Evolutionary conservation across 1,140 invertebrate species (phyloP).

Genomic region (Melitaea cinxia): DNA sequence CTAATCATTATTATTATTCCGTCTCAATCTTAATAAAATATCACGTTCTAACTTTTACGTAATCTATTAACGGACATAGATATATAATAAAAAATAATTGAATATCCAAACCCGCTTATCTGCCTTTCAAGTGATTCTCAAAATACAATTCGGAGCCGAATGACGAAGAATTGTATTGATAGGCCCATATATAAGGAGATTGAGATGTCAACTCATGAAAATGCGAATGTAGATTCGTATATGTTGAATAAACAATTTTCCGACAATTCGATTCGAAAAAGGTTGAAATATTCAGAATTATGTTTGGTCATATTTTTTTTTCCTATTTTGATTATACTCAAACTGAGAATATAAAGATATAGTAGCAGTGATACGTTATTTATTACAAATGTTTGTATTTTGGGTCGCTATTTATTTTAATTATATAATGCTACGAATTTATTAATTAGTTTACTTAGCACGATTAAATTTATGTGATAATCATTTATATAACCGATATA

Average conservation of each 20-base stretch:
- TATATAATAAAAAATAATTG: background rate
- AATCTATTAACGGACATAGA: background rate
- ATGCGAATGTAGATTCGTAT: constrained; percentile 27
- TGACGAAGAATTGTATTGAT: constrained; percentile 55
- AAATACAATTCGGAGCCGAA: constrained; percentile 46
- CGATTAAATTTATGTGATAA: constrained; percentile 11
- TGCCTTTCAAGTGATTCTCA: constrained; percentile 15
- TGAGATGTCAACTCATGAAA: constrained; percentile 27
- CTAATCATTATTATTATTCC: background rate
- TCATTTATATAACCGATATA: constrained; percentile 20
- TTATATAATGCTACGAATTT: constrained; percentile 30
- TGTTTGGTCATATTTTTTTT: constrained; percentile 47
- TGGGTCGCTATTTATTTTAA: constrained; percentile 5
- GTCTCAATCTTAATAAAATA: background rate
- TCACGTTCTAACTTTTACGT: background rate
- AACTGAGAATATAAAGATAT: background rate
- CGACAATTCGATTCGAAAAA: constrained; percentile 51
- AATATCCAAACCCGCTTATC: constrained; percentile 7
- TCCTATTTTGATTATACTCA: constrained; percentile 28
- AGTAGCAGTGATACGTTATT: background rate
- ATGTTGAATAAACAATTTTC: constrained; percentile 30
- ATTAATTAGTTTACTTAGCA: constrained; percentile 30
- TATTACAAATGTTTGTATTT: background rate
- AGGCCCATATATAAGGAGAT: constrained; percentile 47
- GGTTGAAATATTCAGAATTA: constrained; percentile 42